phyloP scores from a whole-genome alignment of 2,113 vertebrate species.

The Cyphomyrus plagiostoma region DNA sequence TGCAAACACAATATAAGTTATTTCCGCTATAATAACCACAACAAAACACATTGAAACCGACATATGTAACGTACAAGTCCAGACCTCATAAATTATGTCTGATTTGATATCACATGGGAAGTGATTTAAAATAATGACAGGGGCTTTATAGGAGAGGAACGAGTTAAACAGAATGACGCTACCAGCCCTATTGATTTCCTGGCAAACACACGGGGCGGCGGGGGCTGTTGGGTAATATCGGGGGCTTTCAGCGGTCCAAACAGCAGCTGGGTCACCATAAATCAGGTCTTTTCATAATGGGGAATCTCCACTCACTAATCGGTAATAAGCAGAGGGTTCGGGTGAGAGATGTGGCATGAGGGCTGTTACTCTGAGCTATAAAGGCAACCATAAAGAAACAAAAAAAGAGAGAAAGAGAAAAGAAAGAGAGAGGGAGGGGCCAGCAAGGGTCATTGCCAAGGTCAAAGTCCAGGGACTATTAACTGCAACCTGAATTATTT shows the following conservation, averaged over 20 bases:
- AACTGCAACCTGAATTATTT: background rate
- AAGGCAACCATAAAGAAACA: background rate
- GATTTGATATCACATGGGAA: slow-evolving; percentile 29
- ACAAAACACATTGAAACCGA: background rate
- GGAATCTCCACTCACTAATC: slow-evolving; percentile 56
- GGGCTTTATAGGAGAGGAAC: background rate
- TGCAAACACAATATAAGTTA: background rate
- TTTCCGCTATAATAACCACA: background rate
- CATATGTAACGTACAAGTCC: background rate
- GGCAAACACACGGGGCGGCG: slow-evolving; percentile 52
- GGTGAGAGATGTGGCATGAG: slow-evolving; percentile 24
- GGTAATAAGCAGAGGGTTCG: slow-evolving; percentile 53
- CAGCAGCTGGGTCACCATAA: slow-evolving; percentile 41
- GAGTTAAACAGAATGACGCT: background rate
- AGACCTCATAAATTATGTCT: background rate
- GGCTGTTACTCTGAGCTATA: slow-evolving; percentile 1
- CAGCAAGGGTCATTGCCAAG: background rate
- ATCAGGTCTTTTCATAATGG: slow-evolving; percentile 50
- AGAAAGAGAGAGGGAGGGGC: slow-evolving; percentile 16
- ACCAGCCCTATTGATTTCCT: slow-evolving; percentile 55
- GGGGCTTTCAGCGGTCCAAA: slow-evolving; percentile 47
- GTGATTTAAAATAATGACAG: slow-evolving; percentile 20
- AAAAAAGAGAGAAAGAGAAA: background rate
- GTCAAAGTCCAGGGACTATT: background rate
- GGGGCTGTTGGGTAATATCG: slow-evolving; percentile 51